Conservation (phyloP, 1,140 invertebrate genomes). For the Cardiocondyla obscurior region DNA sequence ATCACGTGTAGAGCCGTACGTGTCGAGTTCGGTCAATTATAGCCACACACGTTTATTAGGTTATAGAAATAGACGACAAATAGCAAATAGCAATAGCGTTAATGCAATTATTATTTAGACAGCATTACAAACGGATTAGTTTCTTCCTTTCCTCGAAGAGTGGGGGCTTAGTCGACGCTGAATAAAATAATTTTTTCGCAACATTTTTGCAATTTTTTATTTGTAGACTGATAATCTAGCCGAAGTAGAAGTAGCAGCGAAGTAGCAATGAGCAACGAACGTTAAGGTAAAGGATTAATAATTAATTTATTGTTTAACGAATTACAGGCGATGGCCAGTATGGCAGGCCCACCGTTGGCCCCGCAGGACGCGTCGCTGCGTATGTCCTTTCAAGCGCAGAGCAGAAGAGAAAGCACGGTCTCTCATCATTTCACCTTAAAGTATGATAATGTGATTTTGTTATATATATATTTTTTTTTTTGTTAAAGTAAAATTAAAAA, state of each 20-base stretch:
- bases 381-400: conserved; percentile 76
- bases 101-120: too few species aligned
- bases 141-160: not conserved
- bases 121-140: not conserved
- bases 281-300: not conserved
- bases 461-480: too few species aligned
- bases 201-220: not conserved
- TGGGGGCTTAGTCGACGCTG: not conserved
- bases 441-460: too few species aligned
- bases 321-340: conserved; percentile 87
- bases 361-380: conserved; percentile 72
- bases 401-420: conserved; percentile 87
- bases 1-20: not conserved
- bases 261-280: not conserved
- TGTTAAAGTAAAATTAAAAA: too few species aligned
- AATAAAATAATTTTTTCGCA: not conserved
- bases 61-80: not conserved
- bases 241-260: conserved; percentile 41
- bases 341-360: conserved; percentile 83
- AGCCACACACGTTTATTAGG: not conserved
- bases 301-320: not conserved
- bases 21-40: not conserved
- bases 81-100: not conserved
- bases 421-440: conserved; percentile 82
- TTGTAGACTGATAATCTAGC: conserved; percentile 39